These are phyloP conservation scores for Tragelaphus imberbis DNA, from an alignment of 2,113 vertebrate species.

Conservation along the genomic window DNA sequence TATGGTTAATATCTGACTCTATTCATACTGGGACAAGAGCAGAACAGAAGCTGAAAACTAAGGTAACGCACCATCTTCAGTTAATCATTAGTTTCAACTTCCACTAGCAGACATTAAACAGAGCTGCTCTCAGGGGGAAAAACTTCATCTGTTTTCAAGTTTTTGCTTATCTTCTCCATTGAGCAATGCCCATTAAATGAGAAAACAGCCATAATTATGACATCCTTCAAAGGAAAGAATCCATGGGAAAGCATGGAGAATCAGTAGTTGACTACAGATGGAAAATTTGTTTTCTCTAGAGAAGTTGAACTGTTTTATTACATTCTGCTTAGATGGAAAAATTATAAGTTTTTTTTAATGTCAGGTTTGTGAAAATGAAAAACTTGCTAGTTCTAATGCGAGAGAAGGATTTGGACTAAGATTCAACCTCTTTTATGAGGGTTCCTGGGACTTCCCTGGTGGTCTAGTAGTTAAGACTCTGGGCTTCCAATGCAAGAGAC, in stretches of 20 bases:
- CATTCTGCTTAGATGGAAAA: background rate
- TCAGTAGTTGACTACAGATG: background rate
- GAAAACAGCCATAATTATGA: slow-evolving; percentile 20
- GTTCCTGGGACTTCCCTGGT: background rate
- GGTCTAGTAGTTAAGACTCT: background rate
- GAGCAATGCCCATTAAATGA: slow-evolving; percentile 21
- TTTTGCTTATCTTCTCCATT: slow-evolving; percentile 10
- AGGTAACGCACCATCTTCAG: background rate
- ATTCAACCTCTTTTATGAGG: background rate
- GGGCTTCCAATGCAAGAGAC: background rate
- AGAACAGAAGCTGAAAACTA: background rate
- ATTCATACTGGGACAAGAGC: background rate
- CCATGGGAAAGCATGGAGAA: background rate
- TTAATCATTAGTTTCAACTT: background rate
- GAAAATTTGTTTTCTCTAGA: background rate
- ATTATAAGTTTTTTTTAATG: background rate
- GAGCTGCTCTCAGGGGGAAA: background rate
- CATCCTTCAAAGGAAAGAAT: background rate
- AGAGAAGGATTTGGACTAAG: background rate
- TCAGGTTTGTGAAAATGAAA: slow-evolving; percentile 19
- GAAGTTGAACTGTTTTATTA: background rate
- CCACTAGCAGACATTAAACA: background rate
- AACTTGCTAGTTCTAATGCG: background rate
- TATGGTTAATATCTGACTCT: background rate
- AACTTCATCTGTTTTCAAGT: background rate